phyloP scores from a whole-genome alignment of 2,797 vertebrate species.

The Dicrostonyx torquatus region DNA sequence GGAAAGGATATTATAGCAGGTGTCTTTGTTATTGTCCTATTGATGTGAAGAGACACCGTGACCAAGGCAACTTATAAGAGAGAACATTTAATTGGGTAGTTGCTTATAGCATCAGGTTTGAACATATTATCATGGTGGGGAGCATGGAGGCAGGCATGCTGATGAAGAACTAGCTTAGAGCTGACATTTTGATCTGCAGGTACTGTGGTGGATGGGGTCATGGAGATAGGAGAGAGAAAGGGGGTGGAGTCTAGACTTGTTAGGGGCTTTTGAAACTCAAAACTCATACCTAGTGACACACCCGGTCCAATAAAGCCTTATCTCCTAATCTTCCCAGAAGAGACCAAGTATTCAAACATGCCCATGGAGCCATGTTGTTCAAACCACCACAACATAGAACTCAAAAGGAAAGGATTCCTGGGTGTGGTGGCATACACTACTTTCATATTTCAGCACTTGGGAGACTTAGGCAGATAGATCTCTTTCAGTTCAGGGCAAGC shows the following conservation, averaged over 20 bases:
- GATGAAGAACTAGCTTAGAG: neutral
- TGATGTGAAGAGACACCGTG: neutral
- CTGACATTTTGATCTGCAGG: neutral
- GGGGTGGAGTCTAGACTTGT: no score
- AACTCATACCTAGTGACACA: neutral
- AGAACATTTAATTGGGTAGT: neutral
- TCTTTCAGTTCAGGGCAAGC: neutral
- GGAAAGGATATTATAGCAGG: neutral
- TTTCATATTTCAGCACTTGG: neutral
- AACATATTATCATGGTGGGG: neutral
- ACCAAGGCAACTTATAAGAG: neutral
- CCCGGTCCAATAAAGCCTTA: no score
- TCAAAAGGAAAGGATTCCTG: neutral
- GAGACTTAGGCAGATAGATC: neutral
- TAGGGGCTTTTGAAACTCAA: neutral
- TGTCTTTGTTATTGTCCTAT: neutral
- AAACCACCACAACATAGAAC: neutral
- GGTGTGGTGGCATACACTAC: neutral
- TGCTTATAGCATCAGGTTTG: neutral
- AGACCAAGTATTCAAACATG: neutral
- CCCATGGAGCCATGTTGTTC: neutral
- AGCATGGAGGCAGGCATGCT: neutral
- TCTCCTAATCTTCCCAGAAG: neutral
- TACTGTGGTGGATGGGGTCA: no score
- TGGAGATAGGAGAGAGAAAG: neutral